Evolutionary conservation across 2,888 invertebrate genomes (phyloP).

Genomic region (Microctonus brassicae): DNA sequence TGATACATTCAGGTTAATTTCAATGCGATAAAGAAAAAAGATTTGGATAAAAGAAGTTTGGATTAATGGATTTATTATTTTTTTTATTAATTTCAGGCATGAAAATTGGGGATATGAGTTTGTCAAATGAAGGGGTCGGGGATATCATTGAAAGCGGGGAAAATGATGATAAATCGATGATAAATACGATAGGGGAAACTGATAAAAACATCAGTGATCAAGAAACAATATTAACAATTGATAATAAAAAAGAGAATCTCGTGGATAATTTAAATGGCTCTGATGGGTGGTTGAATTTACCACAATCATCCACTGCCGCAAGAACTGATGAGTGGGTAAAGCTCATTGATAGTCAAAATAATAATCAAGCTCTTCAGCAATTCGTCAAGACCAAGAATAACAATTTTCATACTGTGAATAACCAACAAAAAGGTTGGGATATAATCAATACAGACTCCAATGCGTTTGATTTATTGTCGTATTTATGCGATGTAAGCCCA

Average conservation of each 20-base stretch:
- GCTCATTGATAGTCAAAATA: slow-evolving; percentile 33
- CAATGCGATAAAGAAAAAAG: not conserved
- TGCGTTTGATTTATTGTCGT: slow-evolving; percentile 66
- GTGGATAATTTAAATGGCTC: slow-evolving; percentile 43
- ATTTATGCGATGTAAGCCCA: slow-evolving; percentile 64
- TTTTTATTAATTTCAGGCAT: slow-evolving; percentile 50
- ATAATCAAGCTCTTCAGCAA: slow-evolving; percentile 32
- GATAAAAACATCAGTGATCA: not conserved
- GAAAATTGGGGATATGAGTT: slow-evolving; percentile 60
- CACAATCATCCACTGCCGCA: slow-evolving; percentile 39
- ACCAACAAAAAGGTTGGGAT: slow-evolving; percentile 51
- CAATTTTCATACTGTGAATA: slow-evolving; percentile 41
- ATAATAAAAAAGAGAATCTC: not conserved
- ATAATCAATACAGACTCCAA: slow-evolving; percentile 54
- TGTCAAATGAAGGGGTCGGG: slow-evolving; percentile 56
- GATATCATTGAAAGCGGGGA: slow-evolving; percentile 36
- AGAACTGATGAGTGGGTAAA: slow-evolving; percentile 47
- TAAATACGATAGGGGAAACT: slow-evolving; percentile 38
- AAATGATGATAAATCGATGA: slow-evolving; percentile 42
- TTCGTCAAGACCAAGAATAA: slow-evolving; percentile 19
- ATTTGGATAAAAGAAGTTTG: not conserved
- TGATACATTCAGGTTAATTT: slow-evolving; percentile 59
- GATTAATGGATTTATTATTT: slow-evolving; percentile 4
- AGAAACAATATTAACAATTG: not conserved
- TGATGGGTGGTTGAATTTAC: slow-evolving; percentile 42